These are phyloP conservation scores for Lipophrys pholis DNA, from an alignment of 2,113 vertebrate species.

Conservation along the genomic window DNA sequence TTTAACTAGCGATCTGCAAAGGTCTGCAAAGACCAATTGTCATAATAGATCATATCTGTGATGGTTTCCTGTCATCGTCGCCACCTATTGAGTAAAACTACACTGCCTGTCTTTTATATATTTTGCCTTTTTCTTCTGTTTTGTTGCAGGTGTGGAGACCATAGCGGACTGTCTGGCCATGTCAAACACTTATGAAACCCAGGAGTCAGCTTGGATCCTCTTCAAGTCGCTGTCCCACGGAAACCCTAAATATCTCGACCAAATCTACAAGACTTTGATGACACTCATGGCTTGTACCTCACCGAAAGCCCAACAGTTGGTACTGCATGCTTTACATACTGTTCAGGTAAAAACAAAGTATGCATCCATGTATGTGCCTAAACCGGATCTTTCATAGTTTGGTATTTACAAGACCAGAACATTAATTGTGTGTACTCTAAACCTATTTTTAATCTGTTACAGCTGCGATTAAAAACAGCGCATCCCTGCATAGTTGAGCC, in stretches of 20 bases:
- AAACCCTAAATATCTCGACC: constrained; percentile 87
- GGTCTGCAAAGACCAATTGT: neutral
- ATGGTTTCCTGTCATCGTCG: neutral
- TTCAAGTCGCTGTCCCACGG: constrained; percentile 82
- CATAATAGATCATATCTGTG: neutral
- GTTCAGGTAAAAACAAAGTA: constrained; percentile 80
- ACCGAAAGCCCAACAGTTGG: constrained; percentile 82
- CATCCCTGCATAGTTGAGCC: constrained; percentile 78
- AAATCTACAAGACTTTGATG: constrained; percentile 86
- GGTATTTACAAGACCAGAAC: neutral
- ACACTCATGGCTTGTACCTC: constrained; percentile 77
- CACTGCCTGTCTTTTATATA: neutral
- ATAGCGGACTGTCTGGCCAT: constrained; percentile 82
- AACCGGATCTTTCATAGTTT: neutral
- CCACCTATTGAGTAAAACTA: neutral
- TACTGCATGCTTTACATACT: constrained; percentile 79
- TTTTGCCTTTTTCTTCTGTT: neutral
- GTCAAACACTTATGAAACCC: constrained; percentile 80
- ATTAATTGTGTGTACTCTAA: neutral
- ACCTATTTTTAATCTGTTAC: constrained; percentile 8
- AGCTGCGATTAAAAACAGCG: constrained; percentile 74
- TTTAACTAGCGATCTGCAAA: neutral
- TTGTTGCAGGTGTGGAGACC: constrained; percentile 79
- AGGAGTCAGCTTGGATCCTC: constrained; percentile 78
- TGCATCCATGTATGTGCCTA: neutral